Conservation (phyloP, 2,113 vertebrate species). For the Colistium nudipinnis region DNA sequence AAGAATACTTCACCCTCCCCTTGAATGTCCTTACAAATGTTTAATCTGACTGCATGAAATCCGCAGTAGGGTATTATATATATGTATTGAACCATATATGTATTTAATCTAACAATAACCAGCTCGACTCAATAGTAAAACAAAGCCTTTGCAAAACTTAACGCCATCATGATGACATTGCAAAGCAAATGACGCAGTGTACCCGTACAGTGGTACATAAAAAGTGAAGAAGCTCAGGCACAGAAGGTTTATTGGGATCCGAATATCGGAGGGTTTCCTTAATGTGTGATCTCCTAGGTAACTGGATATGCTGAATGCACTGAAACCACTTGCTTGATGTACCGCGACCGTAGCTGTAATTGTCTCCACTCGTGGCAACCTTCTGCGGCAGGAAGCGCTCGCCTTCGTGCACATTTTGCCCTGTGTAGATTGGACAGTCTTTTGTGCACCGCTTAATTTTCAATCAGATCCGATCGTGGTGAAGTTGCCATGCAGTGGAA, state of each 20-base stretch:
- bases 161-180: slow-evolving; percentile 3
- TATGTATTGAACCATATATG: neutral
- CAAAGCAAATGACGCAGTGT: slow-evolving; percentile 31
- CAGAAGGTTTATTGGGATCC: slow-evolving; percentile 12
- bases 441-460: slow-evolving; percentile 73
- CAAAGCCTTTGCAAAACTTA: slow-evolving; percentile 1
- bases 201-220: slow-evolving; percentile 28
- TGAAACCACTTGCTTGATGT: slow-evolving; percentile 52
- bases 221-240: neutral
- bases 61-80: neutral
- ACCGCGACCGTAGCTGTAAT: slow-evolving; percentile 52
- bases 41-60: neutral
- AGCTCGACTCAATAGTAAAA: slow-evolving; percentile 5
- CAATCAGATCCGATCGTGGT: slow-evolving; percentile 71
- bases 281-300: slow-evolving; percentile 55
- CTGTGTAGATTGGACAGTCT: slow-evolving; percentile 62
- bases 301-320: slow-evolving; percentile 55
- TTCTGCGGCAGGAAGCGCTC: slow-evolving; percentile 46
- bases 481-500: slow-evolving; percentile 42
- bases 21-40: slow-evolving; percentile 9
- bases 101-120: slow-evolving; percentile 20
- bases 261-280: slow-evolving; percentile 35
- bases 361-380: slow-evolving; percentile 58
- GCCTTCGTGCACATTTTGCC: slow-evolving; percentile 46
- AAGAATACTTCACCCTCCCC: too few species aligned